phyloP scores from a whole-genome alignment of 2,113 vertebrate genomes.

The Diphyllodes magnificus region DNA sequence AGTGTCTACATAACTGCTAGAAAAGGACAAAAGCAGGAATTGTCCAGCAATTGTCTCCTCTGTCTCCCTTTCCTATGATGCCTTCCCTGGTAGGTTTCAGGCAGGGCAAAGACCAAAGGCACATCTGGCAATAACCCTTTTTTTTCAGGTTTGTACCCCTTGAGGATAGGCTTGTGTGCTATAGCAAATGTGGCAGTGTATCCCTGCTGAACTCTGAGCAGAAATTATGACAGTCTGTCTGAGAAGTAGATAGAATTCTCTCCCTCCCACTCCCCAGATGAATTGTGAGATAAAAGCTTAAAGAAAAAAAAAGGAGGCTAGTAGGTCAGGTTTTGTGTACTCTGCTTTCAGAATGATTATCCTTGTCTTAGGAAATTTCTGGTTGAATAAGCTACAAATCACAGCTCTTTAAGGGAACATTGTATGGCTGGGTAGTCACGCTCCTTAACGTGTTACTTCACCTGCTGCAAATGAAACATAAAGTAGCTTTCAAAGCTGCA shows the following conservation, averaged over 20 bases:
- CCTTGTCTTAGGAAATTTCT: constrained; percentile 62
- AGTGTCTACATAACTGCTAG: neutral
- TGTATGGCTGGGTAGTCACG: neutral
- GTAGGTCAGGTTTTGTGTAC: constrained; percentile 63
- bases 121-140: neutral
- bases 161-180: neutral
- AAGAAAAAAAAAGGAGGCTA: constrained; percentile 13
- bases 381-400: constrained; percentile 55
- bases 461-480: constrained; percentile 19
- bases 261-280: neutral
- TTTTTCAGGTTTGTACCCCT: neutral
- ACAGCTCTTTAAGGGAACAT: constrained; percentile 46
- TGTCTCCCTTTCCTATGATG: neutral
- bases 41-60: neutral
- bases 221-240: constrained; percentile 42
- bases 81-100: neutral
- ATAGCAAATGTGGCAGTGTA: neutral
- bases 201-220: neutral
- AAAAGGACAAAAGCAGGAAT: neutral
- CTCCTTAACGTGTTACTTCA: constrained; percentile 18
- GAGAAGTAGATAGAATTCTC: constrained; percentile 35
- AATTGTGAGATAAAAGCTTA: constrained; percentile 45
- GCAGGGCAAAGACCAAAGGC: constrained; percentile 8
- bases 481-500: constrained; percentile 2
- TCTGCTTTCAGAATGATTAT: constrained; percentile 52